Evolutionary conservation across 1,140 invertebrate genomes (phyloP).

Genomic region (Brachionus koreanus): DNA sequence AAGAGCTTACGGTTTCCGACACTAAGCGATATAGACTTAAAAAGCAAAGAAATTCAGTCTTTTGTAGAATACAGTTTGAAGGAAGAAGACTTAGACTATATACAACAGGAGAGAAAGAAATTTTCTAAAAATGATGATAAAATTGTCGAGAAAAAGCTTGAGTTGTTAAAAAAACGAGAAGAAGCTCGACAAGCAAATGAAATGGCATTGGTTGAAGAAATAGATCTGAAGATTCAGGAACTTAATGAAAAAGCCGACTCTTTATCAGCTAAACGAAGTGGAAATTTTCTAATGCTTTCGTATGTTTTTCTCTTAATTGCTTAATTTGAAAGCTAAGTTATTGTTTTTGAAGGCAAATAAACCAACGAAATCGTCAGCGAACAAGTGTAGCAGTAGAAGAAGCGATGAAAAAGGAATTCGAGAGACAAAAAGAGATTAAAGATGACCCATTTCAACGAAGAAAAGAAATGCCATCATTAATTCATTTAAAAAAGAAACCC

Average conservation of each 20-base stretch:
- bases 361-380: slow-evolving; percentile 16
- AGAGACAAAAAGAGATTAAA: slow-evolving; percentile 25
- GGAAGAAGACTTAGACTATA: slow-evolving; percentile 43
- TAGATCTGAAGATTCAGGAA: slow-evolving; percentile 24
- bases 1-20: slow-evolving; percentile 7
- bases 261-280: slow-evolving; percentile 16
- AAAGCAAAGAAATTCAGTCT: slow-evolving; percentile 31
- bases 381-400: slow-evolving; percentile 28
- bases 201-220: slow-evolving; percentile 22
- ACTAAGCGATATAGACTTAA: slow-evolving; percentile 16
- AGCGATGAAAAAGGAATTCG: slow-evolving; percentile 43
- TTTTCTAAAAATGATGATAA: slow-evolving; percentile 38
- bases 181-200: slow-evolving; percentile 5
- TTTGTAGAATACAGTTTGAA: slow-evolving; percentile 39
- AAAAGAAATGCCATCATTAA: not conserved
- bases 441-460: slow-evolving; percentile 42
- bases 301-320: not conserved
- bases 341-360: slow-evolving; percentile 4
- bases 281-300: slow-evolving; percentile 15
- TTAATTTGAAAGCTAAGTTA: not conserved
- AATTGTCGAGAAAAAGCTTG: slow-evolving; percentile 34
- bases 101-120: slow-evolving; percentile 21
- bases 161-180: not conserved
- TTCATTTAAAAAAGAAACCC: slow-evolving; percentile 5
- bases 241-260: slow-evolving; percentile 37